Percentiles rank a stretch among this genome's conserved stretches.
These are phyloP conservation scores for Myoxocephalus aenaeus DNA, from an alignment of 2,797 vertebrate species.

Conservation along the genomic window DNA sequence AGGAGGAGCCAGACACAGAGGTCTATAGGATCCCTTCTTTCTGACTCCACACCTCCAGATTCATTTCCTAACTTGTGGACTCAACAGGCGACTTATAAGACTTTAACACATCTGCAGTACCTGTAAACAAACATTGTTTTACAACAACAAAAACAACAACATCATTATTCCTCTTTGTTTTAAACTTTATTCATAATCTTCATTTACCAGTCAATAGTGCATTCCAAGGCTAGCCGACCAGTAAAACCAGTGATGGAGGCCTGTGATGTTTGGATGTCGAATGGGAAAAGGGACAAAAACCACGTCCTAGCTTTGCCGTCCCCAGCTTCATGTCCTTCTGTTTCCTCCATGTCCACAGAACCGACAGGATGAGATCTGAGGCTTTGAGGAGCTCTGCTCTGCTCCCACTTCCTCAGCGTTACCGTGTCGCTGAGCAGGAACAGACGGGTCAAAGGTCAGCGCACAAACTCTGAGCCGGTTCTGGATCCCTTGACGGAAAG, in stretches of 20 bases:
- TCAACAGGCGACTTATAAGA: not conserved
- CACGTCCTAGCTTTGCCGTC: slow-evolving; percentile 50
- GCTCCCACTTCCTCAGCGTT: slow-evolving; percentile 39
- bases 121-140: not conserved
- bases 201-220: slow-evolving; percentile 84
- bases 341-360: slow-evolving; percentile 41
- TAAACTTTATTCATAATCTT: slow-evolving; percentile 85
- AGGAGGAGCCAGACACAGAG: too few relatives aligned
- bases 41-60: too few relatives aligned
- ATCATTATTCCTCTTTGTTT: slow-evolving; percentile 66
- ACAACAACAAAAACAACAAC: slow-evolving; percentile 31
- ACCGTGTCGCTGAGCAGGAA: slow-evolving; percentile 46
- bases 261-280: slow-evolving; percentile 67
- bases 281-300: slow-evolving; percentile 62
- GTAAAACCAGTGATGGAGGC: slow-evolving; percentile 74
- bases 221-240: slow-evolving; percentile 84
- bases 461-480: slow-evolving; percentile 61
- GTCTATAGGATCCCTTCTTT: too few relatives aligned
- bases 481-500: slow-evolving; percentile 56
- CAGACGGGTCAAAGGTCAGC: slow-evolving; percentile 62
- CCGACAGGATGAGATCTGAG: slow-evolving; percentile 45
- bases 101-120: not conserved
- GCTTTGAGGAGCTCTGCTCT: slow-evolving; percentile 48
- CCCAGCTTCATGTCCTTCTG: slow-evolving; percentile 54
- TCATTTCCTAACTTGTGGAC: not conserved